These are phyloP conservation scores for Tiliacea aurago DNA, from an alignment of 2,888 invertebrate genomes.

Conservation along the genomic window DNA sequence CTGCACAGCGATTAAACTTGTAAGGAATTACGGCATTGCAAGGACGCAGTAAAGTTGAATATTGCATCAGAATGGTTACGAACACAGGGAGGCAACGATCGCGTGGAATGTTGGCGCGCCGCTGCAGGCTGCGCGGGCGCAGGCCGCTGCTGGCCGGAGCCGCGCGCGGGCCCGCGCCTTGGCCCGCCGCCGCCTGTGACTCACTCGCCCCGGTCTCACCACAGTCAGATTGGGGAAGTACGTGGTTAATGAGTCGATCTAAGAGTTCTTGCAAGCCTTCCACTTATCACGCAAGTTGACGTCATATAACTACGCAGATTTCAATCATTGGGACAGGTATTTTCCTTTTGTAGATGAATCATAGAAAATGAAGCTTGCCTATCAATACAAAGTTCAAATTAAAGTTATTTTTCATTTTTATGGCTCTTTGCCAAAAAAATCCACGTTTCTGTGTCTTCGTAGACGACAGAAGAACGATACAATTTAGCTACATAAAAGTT, in stretches of 20 bases:
- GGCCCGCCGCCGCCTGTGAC: slow-evolving; percentile 74
- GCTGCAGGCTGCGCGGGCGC: slow-evolving; percentile 70
- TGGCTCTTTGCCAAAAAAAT: slow-evolving; percentile 8
- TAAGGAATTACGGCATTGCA: slow-evolving; percentile 91
- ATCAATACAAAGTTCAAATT: slow-evolving; percentile 20
- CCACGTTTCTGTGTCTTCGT: not conserved
- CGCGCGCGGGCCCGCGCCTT: slow-evolving; percentile 65
- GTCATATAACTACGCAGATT: slow-evolving; percentile 72
- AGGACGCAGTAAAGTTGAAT: slow-evolving; percentile 91
- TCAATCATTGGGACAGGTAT: slow-evolving; percentile 55
- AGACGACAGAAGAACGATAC: not conserved
- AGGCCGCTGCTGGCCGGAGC: slow-evolving; percentile 64
- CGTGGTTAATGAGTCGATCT: slow-evolving; percentile 76
- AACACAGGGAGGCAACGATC: slow-evolving; percentile 87
- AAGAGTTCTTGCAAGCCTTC: slow-evolving; percentile 71
- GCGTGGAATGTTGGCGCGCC: slow-evolving; percentile 86
- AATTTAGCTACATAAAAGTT: slow-evolving; percentile 8
- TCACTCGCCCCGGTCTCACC: slow-evolving; percentile 78
- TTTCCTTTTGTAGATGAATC: slow-evolving; percentile 68
- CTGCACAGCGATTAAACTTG: slow-evolving; percentile 84
- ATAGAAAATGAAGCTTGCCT: slow-evolving; percentile 33
- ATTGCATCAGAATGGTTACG: slow-evolving; percentile 88
- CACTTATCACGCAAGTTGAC: slow-evolving; percentile 73
- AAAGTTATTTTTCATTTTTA: slow-evolving; percentile 12
- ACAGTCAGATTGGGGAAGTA: slow-evolving; percentile 82